A percentile compares a stretch with the other conserved stretches of the same genome.
Conservation (phyloP, 2,797 vertebrate species). For the Simalia tracyae region DNA sequence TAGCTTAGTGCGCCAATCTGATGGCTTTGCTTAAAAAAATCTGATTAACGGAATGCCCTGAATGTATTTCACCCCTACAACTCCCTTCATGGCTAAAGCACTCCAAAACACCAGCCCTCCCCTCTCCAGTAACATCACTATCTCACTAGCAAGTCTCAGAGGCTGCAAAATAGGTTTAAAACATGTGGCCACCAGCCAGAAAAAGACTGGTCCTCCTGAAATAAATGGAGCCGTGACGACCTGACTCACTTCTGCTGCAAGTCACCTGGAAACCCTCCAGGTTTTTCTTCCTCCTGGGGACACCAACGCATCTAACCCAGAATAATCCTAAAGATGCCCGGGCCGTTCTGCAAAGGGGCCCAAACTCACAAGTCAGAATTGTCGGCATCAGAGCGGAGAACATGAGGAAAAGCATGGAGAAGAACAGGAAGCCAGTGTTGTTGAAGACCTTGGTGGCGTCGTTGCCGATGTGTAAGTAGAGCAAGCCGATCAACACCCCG, state of each 20-base stretch:
- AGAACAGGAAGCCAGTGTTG: slow-evolving; percentile 98
- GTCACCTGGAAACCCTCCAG: background rate
- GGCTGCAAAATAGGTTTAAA: background rate
- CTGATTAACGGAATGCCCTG: background rate
- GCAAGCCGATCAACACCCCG: slow-evolving; percentile 93
- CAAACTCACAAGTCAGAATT: slow-evolving; percentile 91
- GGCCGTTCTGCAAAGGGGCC: background rate
- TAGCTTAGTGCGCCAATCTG: background rate
- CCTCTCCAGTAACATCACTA: background rate
- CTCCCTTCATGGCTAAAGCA: background rate
- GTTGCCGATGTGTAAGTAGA: slow-evolving; percentile 95
- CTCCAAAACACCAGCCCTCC: background rate
- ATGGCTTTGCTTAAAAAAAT: background rate
- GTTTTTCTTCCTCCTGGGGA: background rate
- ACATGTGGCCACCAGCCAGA: background rate
- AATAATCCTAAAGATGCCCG: background rate
- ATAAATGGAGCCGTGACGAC: background rate
- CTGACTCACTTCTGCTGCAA: background rate
- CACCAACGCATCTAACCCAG: too few species aligned
- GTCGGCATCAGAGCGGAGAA: slow-evolving; percentile 97
- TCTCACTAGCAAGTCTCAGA: background rate
- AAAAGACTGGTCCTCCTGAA: background rate
- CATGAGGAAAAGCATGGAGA: slow-evolving; percentile 99
- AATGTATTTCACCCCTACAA: background rate
- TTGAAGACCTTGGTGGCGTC: slow-evolving; percentile 98